phyloP scores from a whole-genome alignment of 2,888 invertebrate species.

The Hoplodrina ambigua region DNA sequence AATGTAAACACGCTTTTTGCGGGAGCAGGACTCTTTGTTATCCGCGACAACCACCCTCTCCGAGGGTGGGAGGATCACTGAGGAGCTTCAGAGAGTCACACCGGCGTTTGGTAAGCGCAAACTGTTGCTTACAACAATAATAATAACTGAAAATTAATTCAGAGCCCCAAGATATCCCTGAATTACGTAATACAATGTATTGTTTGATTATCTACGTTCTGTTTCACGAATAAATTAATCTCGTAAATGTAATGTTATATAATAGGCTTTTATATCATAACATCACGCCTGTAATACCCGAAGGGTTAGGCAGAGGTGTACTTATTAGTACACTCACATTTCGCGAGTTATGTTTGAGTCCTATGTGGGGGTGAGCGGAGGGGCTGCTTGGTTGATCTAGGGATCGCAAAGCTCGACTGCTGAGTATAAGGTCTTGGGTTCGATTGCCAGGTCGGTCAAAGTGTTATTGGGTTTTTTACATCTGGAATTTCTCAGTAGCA shows the following conservation, averaged over 20 bases:
- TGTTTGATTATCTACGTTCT: background rate
- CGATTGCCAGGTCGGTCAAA: no score
- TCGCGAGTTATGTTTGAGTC: no score
- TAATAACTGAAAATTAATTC: conserved; percentile 18
- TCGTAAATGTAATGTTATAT: background rate
- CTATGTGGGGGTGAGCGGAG: no score
- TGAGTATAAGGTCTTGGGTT: no score
- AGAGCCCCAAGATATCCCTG: background rate
- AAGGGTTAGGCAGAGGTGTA: no score
- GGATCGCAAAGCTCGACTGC: no score
- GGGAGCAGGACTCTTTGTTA: background rate
- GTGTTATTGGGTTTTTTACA: no score
- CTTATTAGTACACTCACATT: no score
- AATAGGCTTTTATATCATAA: no score
- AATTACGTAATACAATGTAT: background rate
- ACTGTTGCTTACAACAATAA: conserved; percentile 30
- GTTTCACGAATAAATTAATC: background rate
- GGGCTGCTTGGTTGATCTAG: no score
- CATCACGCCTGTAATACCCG: no score
- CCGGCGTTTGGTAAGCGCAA: conserved; percentile 15
- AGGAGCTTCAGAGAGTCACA: conserved; percentile 11
- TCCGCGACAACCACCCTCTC: conserved; percentile 58
- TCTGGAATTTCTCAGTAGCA: no score
- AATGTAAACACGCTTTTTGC: conserved; percentile 24
- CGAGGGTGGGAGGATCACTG: conserved; percentile 65